Evolutionary conservation across 1,140 invertebrate species (phyloP).

Genomic region (Galleria mellonella): DNA sequence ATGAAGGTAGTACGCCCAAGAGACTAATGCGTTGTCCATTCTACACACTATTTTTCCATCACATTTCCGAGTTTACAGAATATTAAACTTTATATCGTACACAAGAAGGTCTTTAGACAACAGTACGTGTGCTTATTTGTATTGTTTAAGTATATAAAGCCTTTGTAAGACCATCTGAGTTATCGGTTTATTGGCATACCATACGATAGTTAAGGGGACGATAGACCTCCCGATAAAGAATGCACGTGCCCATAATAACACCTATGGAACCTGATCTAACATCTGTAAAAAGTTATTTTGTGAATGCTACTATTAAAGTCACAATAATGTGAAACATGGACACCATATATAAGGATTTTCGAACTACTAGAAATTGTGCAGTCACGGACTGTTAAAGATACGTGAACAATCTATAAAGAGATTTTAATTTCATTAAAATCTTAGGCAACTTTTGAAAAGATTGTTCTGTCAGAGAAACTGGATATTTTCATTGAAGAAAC

Average conservation of each 20-base stretch:
- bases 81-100: not conserved
- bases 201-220: not conserved
- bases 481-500: too few species aligned
- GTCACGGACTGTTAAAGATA: too few species aligned
- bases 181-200: not conserved
- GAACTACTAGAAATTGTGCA: too few species aligned
- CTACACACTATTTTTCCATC: not conserved
- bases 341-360: too few species aligned
- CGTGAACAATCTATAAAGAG: too few species aligned
- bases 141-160: not conserved
- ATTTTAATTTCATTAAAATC: too few species aligned
- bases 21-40: conserved; percentile 1
- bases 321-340: too few species aligned
- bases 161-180: conserved; percentile 5
- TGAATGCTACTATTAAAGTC: too few species aligned
- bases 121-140: not conserved
- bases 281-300: too few species aligned
- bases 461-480: too few species aligned
- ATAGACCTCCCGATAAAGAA: not conserved
- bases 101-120: not conserved
- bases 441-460: too few species aligned
- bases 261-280: not conserved
- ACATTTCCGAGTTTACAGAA: not conserved
- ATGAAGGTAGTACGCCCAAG: not conserved
- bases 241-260: conserved; percentile 2